Conservation (phyloP, 2,113 vertebrate species). For the Cheirogaleus medius region DNA sequence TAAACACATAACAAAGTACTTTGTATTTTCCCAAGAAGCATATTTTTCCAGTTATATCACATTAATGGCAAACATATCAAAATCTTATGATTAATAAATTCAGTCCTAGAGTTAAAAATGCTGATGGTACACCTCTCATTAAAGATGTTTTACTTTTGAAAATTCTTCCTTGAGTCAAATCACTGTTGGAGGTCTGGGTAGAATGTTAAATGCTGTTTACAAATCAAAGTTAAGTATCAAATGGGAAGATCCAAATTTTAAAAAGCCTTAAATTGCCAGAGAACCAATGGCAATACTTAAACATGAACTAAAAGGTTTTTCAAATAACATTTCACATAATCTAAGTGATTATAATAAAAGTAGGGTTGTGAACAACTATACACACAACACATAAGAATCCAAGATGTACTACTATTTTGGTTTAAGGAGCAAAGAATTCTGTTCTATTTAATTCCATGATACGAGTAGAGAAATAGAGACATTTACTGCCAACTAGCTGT, state of each 20-base stretch:
- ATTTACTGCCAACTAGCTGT: not conserved
- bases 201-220: slow-evolving; percentile 9
- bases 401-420: not conserved
- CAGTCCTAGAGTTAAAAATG: not conserved
- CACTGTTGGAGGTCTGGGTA: not conserved
- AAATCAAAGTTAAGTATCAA: slow-evolving; percentile 33
- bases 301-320: not conserved
- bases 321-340: not conserved
- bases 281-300: not conserved
- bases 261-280: not conserved
- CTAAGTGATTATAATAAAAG: slow-evolving; percentile 3
- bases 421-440: not conserved
- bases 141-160: not conserved
- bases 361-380: not conserved
- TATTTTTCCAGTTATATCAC: not conserved
- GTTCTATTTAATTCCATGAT: not conserved
- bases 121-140: not conserved
- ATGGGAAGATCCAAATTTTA: not conserved
- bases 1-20: not conserved
- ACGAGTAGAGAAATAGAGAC: not conserved
- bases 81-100: not conserved
- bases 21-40: not conserved
- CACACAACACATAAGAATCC: not conserved
- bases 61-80: slow-evolving; percentile 14
- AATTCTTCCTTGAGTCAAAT: slow-evolving; percentile 7